These are phyloP conservation scores for Lineus longissimus DNA, from an alignment of 1,140 invertebrate species.

Conservation along the genomic window DNA sequence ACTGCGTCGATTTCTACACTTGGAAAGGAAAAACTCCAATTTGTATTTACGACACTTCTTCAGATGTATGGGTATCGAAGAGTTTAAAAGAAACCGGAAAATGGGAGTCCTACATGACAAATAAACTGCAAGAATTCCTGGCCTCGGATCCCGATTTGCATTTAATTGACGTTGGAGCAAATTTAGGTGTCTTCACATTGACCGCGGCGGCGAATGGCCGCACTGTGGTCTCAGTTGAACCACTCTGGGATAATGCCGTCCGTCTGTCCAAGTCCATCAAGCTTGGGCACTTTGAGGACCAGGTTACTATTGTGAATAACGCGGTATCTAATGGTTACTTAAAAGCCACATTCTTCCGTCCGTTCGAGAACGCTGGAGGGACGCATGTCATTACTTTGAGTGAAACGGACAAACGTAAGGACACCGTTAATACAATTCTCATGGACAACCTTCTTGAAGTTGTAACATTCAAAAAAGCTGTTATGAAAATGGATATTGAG, in stretches of 20 bases:
- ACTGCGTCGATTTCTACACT: neutral
- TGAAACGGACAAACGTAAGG: neutral
- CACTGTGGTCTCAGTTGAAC: conserved; percentile 13
- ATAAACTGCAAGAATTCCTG: neutral
- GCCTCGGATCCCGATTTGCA: neutral
- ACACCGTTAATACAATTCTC: neutral
- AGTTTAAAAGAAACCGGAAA: neutral
- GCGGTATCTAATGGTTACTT: conserved; percentile 1
- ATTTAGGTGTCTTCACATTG: conserved; percentile 11
- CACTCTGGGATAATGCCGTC: neutral
- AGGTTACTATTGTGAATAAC: neutral
- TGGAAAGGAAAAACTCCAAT: neutral
- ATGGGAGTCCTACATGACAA: conserved; percentile 7
- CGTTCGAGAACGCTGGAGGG: neutral
- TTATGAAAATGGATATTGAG: conserved; percentile 29
- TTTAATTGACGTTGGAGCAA: conserved; percentile 11
- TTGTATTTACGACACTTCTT: neutral
- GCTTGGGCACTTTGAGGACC: neutral
- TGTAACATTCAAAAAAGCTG: conserved; percentile 5
- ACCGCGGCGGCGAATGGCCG: conserved; percentile 8
- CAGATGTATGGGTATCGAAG: conserved; percentile 1
- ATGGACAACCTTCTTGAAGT: neutral
- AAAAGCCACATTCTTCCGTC: neutral
- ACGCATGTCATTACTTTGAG: neutral
- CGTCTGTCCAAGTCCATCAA: neutral